Conservation (phyloP, 2,797 vertebrate genomes). For the Lacerta viridis region DNA sequence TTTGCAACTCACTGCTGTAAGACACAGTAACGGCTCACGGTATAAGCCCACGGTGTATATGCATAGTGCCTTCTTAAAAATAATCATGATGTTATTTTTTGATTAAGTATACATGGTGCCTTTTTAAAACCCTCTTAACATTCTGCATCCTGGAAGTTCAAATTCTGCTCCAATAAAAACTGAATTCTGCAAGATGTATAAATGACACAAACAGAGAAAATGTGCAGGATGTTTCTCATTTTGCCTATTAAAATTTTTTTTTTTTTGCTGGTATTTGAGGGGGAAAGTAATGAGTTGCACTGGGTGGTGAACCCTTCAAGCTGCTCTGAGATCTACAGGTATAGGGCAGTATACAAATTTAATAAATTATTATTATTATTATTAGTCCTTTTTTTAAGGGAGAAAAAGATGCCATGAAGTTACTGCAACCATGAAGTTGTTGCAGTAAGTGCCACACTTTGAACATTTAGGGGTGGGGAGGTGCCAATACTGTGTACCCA, state of each 20-base stretch:
- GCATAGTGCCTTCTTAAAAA: background rate
- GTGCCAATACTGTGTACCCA: too few species aligned
- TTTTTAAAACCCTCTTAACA: background rate
- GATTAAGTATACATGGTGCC: too few species aligned
- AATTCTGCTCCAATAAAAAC: background rate
- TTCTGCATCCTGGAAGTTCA: background rate
- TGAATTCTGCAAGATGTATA: background rate
- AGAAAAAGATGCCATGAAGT: too few species aligned
- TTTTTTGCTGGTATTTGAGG: background rate
- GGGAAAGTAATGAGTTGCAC: background rate
- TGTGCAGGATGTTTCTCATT: background rate
- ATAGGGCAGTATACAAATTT: too few species aligned
- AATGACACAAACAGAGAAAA: background rate
- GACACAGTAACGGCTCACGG: background rate
- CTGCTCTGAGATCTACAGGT: too few species aligned
- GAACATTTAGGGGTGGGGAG: too few species aligned
- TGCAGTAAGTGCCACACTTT: too few species aligned
- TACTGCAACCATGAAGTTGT: too few species aligned
- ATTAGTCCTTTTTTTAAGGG: too few species aligned
- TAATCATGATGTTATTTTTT: too few species aligned
- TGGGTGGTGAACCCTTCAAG: background rate
- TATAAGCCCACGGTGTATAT: too few species aligned
- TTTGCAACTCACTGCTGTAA: background rate
- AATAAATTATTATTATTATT: too few species aligned
- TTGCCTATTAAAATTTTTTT: background rate